Evolutionary conservation across 2,888 invertebrate species (phyloP), one percentile per base, ranked within the genome.

Genomic region (Caenorhabditis parvicauda): DNA sequence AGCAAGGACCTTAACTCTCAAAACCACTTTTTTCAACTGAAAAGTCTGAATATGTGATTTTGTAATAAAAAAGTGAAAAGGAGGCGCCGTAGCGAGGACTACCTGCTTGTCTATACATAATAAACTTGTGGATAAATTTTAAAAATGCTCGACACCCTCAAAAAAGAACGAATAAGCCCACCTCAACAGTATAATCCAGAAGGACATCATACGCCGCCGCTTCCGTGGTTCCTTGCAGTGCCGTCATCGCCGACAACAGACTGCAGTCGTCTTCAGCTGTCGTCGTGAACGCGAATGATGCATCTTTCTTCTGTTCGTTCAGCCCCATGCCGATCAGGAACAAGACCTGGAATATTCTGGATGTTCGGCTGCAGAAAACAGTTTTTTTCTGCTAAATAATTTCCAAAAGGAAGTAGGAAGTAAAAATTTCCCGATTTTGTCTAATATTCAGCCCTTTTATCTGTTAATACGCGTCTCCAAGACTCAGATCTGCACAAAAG

Each of bases 311-410:
- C 49, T 64, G 59, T 32, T 78, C 74, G 50, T 74, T 72, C 19
- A 79, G 50, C 0, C 65, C 76, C 56, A 78, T 72, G 28, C 72
- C 77, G 28, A 75, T 61, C 3, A 80, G 49, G 56, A 68, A 77
- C 3, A 79, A 59, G 2, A 57, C 57, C 59, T 64, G 32, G 25
- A 38, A 53, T 37, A n/a, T 24, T 4, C 42, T 25, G 9, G 25
- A 28, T 14, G 28, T 17, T 17, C 21, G 5, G 14, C 6, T 59
- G 21, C 7, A 12, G 21, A 45, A 24, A 12, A 45, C 7, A 12
- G 9, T 45, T 12, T 7, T 25, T 12, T 17, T 45, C 21, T 12
- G 6, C 6, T 12, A 21, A 37, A 14, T 22, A 25, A 24, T 9
- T 45, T 45, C 14, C 22, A 17, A 12, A 19, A n/a, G n/a, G n/a